Percentiles rank a stretch among this genome's conserved stretches.
phyloP scores from a whole-genome alignment of 37 sponge, comb jelly and placozoan species.

The Dysidea cf. avara region DNA sequence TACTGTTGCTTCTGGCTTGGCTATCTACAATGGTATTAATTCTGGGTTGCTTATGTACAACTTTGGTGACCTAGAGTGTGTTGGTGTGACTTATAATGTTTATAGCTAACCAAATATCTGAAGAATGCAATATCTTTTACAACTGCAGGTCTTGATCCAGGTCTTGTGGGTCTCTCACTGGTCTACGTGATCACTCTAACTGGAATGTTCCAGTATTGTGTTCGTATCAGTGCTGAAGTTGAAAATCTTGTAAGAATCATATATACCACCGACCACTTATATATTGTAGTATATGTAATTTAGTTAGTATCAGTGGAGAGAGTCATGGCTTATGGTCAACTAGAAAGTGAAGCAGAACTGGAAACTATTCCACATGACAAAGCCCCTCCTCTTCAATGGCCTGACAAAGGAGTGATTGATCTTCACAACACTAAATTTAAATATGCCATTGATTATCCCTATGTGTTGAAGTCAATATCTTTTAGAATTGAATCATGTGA shows the following conservation, averaged over 20 bases:
- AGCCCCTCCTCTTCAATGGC: conserved; percentile 63
- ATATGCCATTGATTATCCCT: conserved; percentile 35
- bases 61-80: too few relatives aligned
- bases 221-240: conserved; percentile 80
- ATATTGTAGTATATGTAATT: not conserved
- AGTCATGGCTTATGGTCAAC: conserved; percentile 51
- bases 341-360: conserved; percentile 52
- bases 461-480: conserved; percentile 55
- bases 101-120: too few relatives aligned
- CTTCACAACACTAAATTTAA: conserved; percentile 43
- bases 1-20: too few relatives aligned
- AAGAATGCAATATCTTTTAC: conserved; percentile 23
- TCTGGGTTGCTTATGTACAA: too few relatives aligned
- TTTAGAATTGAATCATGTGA: conserved; percentile 52
- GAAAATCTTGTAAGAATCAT: conserved; percentile 60
- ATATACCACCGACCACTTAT: not conserved
- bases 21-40: too few relatives aligned
- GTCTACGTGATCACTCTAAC: conserved; percentile 64
- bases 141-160: conserved; percentile 34
- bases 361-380: conserved; percentile 27
- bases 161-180: conserved; percentile 65
- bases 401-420: conserved; percentile 43
- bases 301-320: conserved; percentile 85
- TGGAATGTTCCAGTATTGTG: conserved; percentile 76
- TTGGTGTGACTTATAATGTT: too few relatives aligned